Percentiles rank a stretch among this genome's conserved stretches.
Evolutionary conservation across 2,113 vertebrate genomes (phyloP).

Genomic region (Tragulus kanchil): DNA sequence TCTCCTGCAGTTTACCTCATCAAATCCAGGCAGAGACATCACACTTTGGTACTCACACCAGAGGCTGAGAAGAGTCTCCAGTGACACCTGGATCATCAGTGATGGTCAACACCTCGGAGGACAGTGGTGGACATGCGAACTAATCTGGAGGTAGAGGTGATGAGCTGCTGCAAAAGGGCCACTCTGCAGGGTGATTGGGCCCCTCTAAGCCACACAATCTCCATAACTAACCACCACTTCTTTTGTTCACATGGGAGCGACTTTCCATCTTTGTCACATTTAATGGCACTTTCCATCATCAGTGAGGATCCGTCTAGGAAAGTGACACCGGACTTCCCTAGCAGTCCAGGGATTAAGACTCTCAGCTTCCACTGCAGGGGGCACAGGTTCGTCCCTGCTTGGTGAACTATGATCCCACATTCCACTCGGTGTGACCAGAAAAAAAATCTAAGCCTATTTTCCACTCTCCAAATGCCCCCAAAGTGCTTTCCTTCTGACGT

Average conservation of each 20-base stretch:
- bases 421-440: not conserved
- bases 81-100: not conserved
- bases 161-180: not conserved
- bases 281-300: constrained; percentile 3
- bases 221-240: not conserved
- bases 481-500: not conserved
- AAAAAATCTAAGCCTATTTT: not conserved
- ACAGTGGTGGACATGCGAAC: not conserved
- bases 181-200: not conserved
- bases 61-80: not conserved
- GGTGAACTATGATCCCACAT: not conserved
- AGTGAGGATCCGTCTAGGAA: not conserved
- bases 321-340: not conserved
- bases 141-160: not conserved
- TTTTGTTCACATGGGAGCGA: not conserved
- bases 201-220: not conserved
- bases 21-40: not conserved
- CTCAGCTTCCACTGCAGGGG: not conserved
- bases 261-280: not conserved
- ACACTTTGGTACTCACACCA: not conserved
- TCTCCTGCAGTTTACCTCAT: not conserved
- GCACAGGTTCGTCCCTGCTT: not conserved
- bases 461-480: not conserved
- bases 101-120: not conserved
- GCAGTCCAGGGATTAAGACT: not conserved